phyloP scores from a whole-genome alignment of 2,797 vertebrate species.

The Hylomyscus alleni region DNA sequence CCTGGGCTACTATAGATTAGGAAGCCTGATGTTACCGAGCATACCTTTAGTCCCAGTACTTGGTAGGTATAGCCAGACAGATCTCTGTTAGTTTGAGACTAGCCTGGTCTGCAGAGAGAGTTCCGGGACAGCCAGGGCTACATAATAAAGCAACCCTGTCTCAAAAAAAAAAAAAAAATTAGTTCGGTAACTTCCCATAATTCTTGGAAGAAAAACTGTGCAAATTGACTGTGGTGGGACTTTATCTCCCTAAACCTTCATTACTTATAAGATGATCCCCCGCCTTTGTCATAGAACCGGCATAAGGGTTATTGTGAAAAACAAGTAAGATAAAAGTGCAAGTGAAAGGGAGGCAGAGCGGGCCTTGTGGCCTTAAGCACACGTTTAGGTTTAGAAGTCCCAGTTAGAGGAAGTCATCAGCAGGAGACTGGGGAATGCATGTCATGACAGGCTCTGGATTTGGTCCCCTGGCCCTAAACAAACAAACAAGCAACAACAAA shows the following conservation, averaged over 20 bases:
- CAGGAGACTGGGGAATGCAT: not conserved
- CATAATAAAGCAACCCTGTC: not conserved
- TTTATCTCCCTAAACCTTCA: not conserved
- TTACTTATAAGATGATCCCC: not conserved
- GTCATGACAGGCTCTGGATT: not conserved
- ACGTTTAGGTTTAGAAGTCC: not conserved
- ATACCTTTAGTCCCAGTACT: not conserved
- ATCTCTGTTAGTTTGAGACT: not conserved
- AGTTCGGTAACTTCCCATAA: not conserved
- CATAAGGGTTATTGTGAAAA: not conserved
- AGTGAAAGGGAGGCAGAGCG: not conserved
- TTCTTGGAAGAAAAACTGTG: slow-evolving; percentile 13
- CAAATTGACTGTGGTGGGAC: not conserved
- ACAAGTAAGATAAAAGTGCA: not conserved
- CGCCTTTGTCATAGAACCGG: not conserved
- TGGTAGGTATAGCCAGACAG: not conserved
- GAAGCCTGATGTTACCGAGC: not conserved
- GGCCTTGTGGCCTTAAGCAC: not conserved
- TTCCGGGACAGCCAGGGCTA: not conserved
- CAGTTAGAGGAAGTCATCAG: not conserved
- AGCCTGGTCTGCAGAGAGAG: not conserved
- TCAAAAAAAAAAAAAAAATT: not conserved
- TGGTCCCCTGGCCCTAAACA: not conserved
- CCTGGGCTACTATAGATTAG: not conserved
- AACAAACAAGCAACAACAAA: not conserved